phyloP scores from a whole-genome alignment of 2,797 vertebrate species.

The Takifugu ocellatus region DNA sequence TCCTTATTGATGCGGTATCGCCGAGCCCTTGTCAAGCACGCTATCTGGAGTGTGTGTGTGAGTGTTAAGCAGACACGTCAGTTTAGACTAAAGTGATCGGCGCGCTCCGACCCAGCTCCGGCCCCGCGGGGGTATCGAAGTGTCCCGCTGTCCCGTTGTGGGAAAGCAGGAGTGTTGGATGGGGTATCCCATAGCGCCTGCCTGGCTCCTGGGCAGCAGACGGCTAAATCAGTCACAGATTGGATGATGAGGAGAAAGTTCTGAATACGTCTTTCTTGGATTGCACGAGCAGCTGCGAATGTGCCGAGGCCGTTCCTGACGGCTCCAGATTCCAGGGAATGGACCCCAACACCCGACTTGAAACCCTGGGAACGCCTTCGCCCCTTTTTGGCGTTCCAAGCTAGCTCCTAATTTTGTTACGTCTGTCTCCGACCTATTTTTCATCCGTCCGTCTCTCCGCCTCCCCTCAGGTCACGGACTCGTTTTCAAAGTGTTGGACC shows the following conservation, averaged over 20 bases:
- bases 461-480: constrained; percentile 79
- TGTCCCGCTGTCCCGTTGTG: constrained; percentile 73
- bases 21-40: constrained; percentile 49
- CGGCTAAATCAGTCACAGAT: constrained; percentile 88
- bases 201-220: constrained; percentile 81
- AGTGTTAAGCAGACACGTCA: constrained; percentile 80
- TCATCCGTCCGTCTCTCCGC: constrained; percentile 44
- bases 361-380: constrained; percentile 12
- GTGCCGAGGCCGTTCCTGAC: constrained; percentile 36
- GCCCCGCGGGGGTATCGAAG: constrained; percentile 68
- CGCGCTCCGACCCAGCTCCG: constrained; percentile 70
- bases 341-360: constrained; percentile 51
- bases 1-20: constrained; percentile 49
- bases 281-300: constrained; percentile 40
- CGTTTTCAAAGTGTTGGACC: constrained; percentile 84
- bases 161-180: constrained; percentile 77
- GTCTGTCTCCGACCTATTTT: constrained; percentile 36
- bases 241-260: constrained; percentile 62
- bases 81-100: constrained; percentile 86
- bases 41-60: constrained; percentile 54
- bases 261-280: constrained; percentile 69
- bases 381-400: constrained; percentile 26
- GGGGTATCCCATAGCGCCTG: constrained; percentile 80
- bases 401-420: constrained; percentile 59
- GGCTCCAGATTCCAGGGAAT: constrained; percentile 33